Evolutionary conservation across 1,140 invertebrate genomes (phyloP).

Genomic region (Metopolophium dirhodum): DNA sequence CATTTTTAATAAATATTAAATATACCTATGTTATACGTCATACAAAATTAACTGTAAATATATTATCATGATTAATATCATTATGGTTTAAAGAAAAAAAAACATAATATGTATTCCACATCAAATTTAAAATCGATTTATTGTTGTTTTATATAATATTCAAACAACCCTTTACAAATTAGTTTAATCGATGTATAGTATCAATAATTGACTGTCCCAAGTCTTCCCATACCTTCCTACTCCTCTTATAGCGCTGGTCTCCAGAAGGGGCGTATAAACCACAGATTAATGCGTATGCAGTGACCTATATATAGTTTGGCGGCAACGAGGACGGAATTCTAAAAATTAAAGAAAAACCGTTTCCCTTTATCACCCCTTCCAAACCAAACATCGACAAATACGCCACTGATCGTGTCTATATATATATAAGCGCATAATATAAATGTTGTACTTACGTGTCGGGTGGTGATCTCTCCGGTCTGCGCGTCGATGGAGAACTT

Average conservation of each 20-base stretch:
- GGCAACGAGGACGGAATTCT: neutral
- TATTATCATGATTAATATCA: neutral
- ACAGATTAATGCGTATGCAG: too few relatives aligned
- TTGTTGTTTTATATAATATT: neutral
- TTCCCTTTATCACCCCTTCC: neutral
- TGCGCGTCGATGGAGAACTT: slow-evolving; percentile 79
- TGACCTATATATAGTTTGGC: neutral
- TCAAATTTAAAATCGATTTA: neutral
- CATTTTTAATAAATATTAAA: neutral
- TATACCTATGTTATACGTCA: too few relatives aligned
- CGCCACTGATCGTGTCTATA: neutral
- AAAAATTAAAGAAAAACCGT: neutral
- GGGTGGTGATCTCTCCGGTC: slow-evolving; percentile 78
- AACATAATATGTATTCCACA: neutral
- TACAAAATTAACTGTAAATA: too few relatives aligned
- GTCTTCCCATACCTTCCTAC: neutral
- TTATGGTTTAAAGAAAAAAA: neutral
- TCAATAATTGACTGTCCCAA: neutral
- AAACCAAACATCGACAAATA: neutral
- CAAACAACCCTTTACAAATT: neutral
- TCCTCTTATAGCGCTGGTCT: neutral
- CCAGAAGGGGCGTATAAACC: neutral
- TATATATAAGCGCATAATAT: neutral
- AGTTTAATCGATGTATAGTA: neutral
- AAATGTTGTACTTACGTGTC: slow-evolving; percentile 65